Evolutionary conservation across 1,140 invertebrate genomes (phyloP), one percentile per base, ranked within the genome.

Genomic region (Oreohelix idahoensis): DNA sequence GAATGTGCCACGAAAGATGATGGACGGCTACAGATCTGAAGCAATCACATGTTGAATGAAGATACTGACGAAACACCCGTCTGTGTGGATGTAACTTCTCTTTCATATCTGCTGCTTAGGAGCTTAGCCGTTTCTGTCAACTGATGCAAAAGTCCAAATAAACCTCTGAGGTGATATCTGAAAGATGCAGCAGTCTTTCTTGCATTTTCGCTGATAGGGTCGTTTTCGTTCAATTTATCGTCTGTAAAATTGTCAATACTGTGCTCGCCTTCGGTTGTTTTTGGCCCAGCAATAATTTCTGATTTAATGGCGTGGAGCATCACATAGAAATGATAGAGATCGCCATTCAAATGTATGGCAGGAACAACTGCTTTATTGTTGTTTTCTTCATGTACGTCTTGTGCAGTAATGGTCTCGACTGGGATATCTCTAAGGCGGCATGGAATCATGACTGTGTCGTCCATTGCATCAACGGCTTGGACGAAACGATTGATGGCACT

Each of bases 371-470:
- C 82, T 78, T 87, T 84, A 63, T 86, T 88, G 58, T 85, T 88
- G 53, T 88, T 88, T 79, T 83, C 83, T 77, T 83, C 87, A 15
- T 26, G 26, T 13, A 90, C 83, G 17, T 80, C 84, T 23, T 81
- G 73, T 32, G 71, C 63, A n/a, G 79, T 66, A 20, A 80, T n/a
- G 4, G 58, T 58, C 0, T 66, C 36, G 23, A 88, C 79, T 26
- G 87, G 86, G 81, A 90, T 87, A 71, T 90, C 89, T 84, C 87
- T 83, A 0, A 90, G 81, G 0, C 86, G 85, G 71, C 88, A 88
- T 26, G 89, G 89, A 73, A 90, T 88, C 89, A 90, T 90, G 0
- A 90, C 89, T 1, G 86, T 87, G 69, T 87, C 86, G 70, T 90
- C 88, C 89, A 90, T 90, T 15, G 79, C 69, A 63, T 90, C 84